These are phyloP conservation scores for Pseudoips prasinana DNA, from an alignment of 2,888 invertebrate species.

Conservation along the genomic window DNA sequence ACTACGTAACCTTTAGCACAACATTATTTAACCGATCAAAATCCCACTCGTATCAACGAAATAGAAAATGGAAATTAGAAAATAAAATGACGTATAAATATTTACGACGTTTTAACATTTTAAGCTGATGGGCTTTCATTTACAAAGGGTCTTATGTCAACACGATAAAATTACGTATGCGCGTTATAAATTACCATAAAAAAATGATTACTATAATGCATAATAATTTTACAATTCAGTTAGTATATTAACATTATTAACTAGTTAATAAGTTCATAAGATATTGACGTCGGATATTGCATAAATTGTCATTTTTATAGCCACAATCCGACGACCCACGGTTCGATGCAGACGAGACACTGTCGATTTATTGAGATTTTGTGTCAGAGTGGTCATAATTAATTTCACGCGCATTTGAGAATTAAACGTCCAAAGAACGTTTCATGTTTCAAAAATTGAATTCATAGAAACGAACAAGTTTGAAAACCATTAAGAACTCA, in stretches of 20 bases:
- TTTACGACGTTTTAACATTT: slow-evolving; percentile 15
- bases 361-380: neutral
- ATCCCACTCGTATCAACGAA: neutral
- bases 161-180: slow-evolving; percentile 1
- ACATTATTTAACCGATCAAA: slow-evolving; percentile 3
- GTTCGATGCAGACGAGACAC: slow-evolving; percentile 3
- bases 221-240: slow-evolving; percentile 8
- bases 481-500: no score
- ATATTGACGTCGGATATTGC: slow-evolving; percentile 2
- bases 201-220: slow-evolving; percentile 4
- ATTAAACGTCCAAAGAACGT: neutral
- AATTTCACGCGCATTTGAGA: neutral
- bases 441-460: no score
- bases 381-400: neutral
- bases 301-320: slow-evolving; percentile 15
- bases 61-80: neutral
- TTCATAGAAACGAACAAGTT: no score
- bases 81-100: no score
- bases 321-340: slow-evolving; percentile 2
- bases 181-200: neutral
- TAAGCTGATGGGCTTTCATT: slow-evolving; percentile 23
- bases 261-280: slow-evolving; percentile 11
- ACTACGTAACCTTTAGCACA: slow-evolving; percentile 24
- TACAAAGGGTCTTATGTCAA: slow-evolving; percentile 17
- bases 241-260: slow-evolving; percentile 9